A percentile compares a stretch with the other conserved stretches of the same genome.
Evolutionary conservation across 2,113 vertebrate species (phyloP).

Genomic region (Pterophyllum scalare): DNA sequence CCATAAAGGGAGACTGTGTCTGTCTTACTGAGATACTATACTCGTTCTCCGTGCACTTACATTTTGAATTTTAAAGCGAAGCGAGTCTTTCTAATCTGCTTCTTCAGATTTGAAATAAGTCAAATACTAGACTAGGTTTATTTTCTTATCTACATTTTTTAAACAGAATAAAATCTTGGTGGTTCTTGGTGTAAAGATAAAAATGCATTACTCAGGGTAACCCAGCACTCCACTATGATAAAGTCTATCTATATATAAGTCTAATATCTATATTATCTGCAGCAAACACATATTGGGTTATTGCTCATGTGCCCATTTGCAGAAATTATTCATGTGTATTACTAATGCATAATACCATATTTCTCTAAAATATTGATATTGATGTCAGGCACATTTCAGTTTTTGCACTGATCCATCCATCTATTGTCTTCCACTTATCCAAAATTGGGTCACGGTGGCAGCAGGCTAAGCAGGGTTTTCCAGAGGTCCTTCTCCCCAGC

Average conservation of each 20-base stretch:
- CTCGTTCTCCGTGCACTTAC: constrained; percentile 37
- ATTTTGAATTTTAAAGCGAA: background rate
- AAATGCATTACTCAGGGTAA: background rate
- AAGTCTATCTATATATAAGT: background rate
- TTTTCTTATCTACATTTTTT: background rate
- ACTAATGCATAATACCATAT: background rate
- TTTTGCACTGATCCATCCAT: background rate
- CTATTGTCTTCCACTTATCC: background rate
- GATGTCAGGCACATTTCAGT: background rate
- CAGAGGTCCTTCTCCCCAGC: background rate
- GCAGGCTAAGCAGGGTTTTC: background rate
- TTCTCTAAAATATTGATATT: constrained; percentile 2
- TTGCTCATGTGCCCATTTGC: background rate
- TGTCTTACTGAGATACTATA: constrained; percentile 23
- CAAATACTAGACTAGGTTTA: background rate
- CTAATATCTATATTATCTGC: background rate
- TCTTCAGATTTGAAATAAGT: background rate
- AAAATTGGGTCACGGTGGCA: background rate
- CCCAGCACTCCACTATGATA: background rate
- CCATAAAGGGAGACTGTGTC: constrained; percentile 29
- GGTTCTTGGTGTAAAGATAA: background rate
- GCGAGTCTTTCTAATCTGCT: background rate
- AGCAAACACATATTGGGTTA: background rate
- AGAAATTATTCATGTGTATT: background rate
- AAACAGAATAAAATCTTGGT: background rate